phyloP scores from a whole-genome alignment of 2,113 vertebrate genomes.

The Grammomys dolichurus region DNA sequence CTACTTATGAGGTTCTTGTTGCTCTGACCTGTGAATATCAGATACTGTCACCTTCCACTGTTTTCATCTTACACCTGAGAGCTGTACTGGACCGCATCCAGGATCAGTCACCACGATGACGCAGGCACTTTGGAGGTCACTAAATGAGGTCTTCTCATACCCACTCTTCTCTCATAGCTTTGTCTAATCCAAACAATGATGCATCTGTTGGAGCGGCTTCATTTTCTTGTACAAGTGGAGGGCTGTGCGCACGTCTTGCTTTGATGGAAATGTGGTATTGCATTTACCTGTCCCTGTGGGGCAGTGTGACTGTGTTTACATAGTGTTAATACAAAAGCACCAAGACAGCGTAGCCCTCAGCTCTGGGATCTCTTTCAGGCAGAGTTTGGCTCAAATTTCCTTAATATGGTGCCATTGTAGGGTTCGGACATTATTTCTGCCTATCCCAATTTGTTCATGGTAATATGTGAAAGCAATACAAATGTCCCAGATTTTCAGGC shows the following conservation, averaged over 20 bases:
- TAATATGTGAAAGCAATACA: conserved; percentile 74
- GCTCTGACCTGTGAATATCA: conserved; percentile 4
- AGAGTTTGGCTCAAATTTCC: conserved; percentile 56
- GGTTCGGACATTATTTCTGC: conserved; percentile 58
- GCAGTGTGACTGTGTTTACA: conserved; percentile 55
- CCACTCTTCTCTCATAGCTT: neutral
- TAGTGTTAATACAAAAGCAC: neutral
- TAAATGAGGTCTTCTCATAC: conserved; percentile 38
- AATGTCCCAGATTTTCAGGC: conserved; percentile 79
- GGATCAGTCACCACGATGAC: conserved; percentile 19
- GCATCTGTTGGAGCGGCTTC: conserved; percentile 29
- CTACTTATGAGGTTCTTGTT: neutral
- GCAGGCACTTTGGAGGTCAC: conserved; percentile 36
- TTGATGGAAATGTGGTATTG: conserved; percentile 57
- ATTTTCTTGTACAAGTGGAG: neutral
- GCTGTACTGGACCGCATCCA: neutral
- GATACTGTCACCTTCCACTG: neutral
- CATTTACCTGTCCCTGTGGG: conserved; percentile 64
- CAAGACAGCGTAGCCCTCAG: neutral
- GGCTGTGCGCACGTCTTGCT: neutral
- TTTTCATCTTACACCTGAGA: conserved; percentile 32
- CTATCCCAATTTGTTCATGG: conserved; percentile 71
- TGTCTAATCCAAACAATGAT: neutral
- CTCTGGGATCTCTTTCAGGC: conserved; percentile 48
- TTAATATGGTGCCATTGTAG: conserved; percentile 70